Conservation (phyloP, 1,140 invertebrate species). For the Oncopeltus fasciatus region DNA sequence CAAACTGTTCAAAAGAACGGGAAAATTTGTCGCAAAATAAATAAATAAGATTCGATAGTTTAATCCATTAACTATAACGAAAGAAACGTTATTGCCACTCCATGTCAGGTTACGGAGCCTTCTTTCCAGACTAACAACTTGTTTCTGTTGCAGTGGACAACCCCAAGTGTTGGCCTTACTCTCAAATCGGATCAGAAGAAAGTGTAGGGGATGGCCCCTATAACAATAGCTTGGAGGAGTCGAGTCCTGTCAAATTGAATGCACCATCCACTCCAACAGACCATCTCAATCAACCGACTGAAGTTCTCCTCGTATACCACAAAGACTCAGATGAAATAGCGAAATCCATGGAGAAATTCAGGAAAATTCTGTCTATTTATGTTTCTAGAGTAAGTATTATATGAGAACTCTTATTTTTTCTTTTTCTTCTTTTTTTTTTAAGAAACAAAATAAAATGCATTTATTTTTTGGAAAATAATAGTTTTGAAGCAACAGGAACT, state of each 20-base stretch:
- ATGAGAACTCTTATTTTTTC: too few species aligned
- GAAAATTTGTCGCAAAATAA: too few species aligned
- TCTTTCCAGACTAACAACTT: too few species aligned
- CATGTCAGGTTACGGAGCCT: too few species aligned
- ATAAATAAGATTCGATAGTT: too few species aligned
- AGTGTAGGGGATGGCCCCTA: background rate
- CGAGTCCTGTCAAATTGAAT: background rate
- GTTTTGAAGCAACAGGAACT: too few species aligned
- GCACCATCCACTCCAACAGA: background rate
- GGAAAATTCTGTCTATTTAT: background rate
- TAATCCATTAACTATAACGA: too few species aligned
- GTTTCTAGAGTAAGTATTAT: background rate
- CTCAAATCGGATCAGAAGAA: background rate
- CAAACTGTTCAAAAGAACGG: too few species aligned
- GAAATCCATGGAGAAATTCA: background rate
- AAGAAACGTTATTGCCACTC: too few species aligned
- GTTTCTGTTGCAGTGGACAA: background rate
- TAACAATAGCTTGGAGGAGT: background rate
- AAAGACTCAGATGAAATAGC: background rate
- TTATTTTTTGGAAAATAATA: too few species aligned
- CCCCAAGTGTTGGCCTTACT: background rate
- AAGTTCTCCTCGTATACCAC: background rate
- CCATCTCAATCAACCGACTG: background rate
- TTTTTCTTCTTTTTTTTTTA: too few species aligned
- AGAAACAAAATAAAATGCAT: too few species aligned